Evolutionary conservation across 35 echinoderm and acorn worm genomes (phyloP), one percentile per base, ranked within the genome.

Genomic region (Acanthaster planci): DNA sequence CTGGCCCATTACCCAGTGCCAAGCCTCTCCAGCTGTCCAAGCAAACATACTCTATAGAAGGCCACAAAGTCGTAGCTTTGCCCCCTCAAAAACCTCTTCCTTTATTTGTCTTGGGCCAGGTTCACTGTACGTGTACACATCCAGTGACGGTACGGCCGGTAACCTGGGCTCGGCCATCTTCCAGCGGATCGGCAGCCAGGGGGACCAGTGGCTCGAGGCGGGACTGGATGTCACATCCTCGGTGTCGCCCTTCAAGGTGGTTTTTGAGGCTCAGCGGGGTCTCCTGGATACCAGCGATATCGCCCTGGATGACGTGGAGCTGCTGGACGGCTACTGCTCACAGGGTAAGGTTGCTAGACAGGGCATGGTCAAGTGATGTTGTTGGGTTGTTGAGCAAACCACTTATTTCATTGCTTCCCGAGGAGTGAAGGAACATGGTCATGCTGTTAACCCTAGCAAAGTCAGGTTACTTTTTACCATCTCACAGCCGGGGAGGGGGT

Each of bases 241-340:
- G 18, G 23, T 29, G 1, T 27, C 64, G 0, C 64, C 78, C 39
- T 83, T 83, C 81, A 83, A 83, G 22, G 14, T 83, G 12, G 81
- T 83, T 14, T 23, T 92, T 32, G 90, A 88, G 44, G 85, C 58
- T 4, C 18, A 77, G 21, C 15, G 50, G 40, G 80, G 78, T 1
- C 26, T 35, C 5, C 15, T 60, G 15, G 16, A 76, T 7, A 83
- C 79, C 37, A 80, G 90, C 54, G 90, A 92, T 30, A 88, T 87
- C 31, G 90, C 90, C 17, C 60, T 92, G 7, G 90, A 92, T 54
- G 85, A 92, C 77, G 90, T 92, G 40, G 68, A 68, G 0, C 51
- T 86, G 21, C 76, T 72, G n/a, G 51, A 40, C 18, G 83, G 84
- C 21, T 64, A 27, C 53, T 92, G 90, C 60, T 40, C 84, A 17